Conservation (phyloP, 2,888 invertebrate species). For the Lepidonotus clava region DNA sequence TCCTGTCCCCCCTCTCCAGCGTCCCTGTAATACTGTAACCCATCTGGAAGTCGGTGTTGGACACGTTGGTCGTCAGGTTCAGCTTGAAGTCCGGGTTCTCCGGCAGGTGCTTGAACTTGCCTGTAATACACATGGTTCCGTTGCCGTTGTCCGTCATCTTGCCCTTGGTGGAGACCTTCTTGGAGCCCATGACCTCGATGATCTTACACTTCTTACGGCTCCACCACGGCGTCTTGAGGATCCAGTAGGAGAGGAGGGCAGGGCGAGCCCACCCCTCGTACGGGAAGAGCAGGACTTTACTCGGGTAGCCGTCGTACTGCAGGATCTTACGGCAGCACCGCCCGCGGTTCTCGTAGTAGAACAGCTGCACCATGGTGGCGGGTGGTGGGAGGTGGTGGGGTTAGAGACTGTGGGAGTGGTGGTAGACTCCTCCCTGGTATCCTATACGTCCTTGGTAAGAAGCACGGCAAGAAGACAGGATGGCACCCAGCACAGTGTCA, state of each 20-base stretch:
- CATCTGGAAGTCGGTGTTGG: conserved; percentile 92
- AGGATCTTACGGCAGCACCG: conserved; percentile 91
- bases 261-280: conserved; percentile 94
- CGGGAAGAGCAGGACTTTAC: conserved; percentile 91
- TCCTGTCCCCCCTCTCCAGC: conserved; percentile 88
- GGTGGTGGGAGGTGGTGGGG: too few relatives aligned
- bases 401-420: too few relatives aligned
- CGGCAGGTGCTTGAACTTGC: conserved; percentile 85
- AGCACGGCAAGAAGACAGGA: too few relatives aligned
- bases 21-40: conserved; percentile 94
- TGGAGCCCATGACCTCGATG: conserved; percentile 90
- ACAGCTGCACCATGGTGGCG: conserved; percentile 85
- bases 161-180: conserved; percentile 88
- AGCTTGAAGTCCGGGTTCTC: conserved; percentile 80
- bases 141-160: conserved; percentile 90
- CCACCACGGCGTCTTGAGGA: conserved; percentile 93
- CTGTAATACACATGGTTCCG: conserved; percentile 90
- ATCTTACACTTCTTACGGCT: conserved; percentile 90
- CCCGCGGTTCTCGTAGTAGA: conserved; percentile 89
- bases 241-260: conserved; percentile 92
- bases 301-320: conserved; percentile 90
- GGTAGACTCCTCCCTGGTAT: too few relatives aligned
- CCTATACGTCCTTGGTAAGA: too few relatives aligned
- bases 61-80: conserved; percentile 91
- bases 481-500: too few relatives aligned